A percentile compares a stretch with the other conserved stretches of the same genome.
These are phyloP conservation scores for Sinocyclocheilus anophthalmus DNA, from an alignment of 2,113 vertebrate genomes.

Conservation along the genomic window DNA sequence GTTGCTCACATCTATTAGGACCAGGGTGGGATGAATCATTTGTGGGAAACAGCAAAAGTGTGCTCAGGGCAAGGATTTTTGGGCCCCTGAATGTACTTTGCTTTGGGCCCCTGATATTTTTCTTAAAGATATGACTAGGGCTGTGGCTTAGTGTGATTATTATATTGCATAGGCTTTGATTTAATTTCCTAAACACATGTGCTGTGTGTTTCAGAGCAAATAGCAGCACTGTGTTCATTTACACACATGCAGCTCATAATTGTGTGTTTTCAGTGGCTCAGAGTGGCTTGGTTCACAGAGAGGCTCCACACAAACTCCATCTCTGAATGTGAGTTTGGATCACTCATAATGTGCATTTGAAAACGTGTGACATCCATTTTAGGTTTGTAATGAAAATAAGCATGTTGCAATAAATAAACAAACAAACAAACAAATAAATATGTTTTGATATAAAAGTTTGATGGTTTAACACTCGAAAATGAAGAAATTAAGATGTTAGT, in stretches of 20 bases:
- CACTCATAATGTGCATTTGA: neutral
- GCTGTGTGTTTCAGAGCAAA: neutral
- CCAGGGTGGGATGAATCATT: conserved; percentile 31
- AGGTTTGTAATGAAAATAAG: neutral
- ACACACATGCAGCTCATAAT: neutral
- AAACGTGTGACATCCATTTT: neutral
- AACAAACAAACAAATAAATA: too few relatives aligned
- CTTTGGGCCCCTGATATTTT: neutral
- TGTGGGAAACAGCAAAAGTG: conserved; percentile 17
- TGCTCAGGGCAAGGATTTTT: neutral
- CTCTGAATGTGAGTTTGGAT: neutral
- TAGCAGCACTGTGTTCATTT: neutral
- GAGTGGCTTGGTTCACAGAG: neutral
- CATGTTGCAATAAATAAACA: neutral
- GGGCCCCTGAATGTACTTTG: neutral
- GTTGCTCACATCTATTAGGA: conserved; percentile 23
- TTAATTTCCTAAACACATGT: neutral
- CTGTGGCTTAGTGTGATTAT: neutral
- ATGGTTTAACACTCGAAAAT: too few relatives aligned
- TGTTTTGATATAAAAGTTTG: too few relatives aligned
- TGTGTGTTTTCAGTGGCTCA: neutral
- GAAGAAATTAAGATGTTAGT: too few relatives aligned
- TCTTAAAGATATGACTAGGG: neutral
- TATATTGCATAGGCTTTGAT: neutral
- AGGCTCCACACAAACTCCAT: neutral